A percentile compares a stretch with the other conserved stretches of the same genome.
Conservation (phyloP, 2,888 invertebrate species). For the Diploptera punctata region DNA sequence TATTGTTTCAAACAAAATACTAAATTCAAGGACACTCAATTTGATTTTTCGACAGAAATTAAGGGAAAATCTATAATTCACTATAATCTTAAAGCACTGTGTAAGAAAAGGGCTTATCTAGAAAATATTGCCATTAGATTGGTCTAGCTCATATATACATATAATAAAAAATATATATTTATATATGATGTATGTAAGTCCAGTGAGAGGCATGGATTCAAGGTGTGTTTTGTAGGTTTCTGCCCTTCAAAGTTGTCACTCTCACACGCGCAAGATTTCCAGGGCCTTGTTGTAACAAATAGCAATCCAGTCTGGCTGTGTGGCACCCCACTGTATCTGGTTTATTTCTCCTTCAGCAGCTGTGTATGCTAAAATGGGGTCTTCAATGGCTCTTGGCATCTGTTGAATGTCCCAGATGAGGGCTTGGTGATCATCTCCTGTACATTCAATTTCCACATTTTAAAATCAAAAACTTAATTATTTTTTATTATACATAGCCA, state of each 20-base stretch:
- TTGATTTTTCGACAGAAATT: too few species aligned
- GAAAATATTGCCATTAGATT: background rate
- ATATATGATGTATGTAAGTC: too few species aligned
- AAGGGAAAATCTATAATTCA: too few species aligned
- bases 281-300: conserved; percentile 98
- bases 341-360: conserved; percentile 99
- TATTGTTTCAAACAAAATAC: too few species aligned
- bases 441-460: too few species aligned
- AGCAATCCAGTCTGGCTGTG: conserved; percentile 99
- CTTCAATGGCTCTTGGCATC: conserved; percentile 99
- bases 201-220: too few species aligned
- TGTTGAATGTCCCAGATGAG: conserved; percentile 99
- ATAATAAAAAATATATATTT: background rate
- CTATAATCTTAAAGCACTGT: too few species aligned
- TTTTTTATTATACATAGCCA: too few species aligned
- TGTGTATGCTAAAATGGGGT: conserved; percentile 98
- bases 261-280: conserved; percentile 95
- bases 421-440: conserved; percentile 98
- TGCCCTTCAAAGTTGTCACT: conserved; percentile 16
- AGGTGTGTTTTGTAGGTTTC: too few species aligned
- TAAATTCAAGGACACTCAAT: too few species aligned
- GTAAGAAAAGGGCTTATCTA: background rate
- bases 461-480: too few species aligned
- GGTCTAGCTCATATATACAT: background rate
- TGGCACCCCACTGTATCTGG: conserved; percentile 99